Conservation (phyloP, 2,113 vertebrate genomes). For the Colossoma macropomum region DNA sequence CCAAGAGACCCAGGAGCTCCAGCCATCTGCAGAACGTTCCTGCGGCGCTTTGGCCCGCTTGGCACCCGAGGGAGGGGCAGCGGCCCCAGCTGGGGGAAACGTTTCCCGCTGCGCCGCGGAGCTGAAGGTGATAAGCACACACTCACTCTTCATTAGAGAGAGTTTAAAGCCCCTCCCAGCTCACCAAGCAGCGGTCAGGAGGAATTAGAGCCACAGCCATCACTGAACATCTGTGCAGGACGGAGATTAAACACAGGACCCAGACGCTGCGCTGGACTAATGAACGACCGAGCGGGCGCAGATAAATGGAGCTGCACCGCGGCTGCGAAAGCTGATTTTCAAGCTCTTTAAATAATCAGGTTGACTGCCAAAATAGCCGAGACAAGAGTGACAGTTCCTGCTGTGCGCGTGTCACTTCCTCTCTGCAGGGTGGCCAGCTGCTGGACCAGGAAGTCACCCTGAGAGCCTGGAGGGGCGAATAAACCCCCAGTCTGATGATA, state of each 20-base stretch:
- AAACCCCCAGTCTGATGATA: neutral
- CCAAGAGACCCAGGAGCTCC: neutral
- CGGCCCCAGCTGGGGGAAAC: neutral
- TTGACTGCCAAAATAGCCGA: conserved; percentile 13
- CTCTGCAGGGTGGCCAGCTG: neutral
- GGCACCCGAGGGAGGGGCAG: neutral
- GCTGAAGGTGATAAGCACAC: neutral
- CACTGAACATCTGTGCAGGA: conserved; percentile 5
- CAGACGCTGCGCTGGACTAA: conserved; percentile 18
- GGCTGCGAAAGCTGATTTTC: conserved; percentile 25
- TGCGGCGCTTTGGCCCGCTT: neutral
- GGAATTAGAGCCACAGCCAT: neutral
- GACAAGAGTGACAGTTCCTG: neutral
- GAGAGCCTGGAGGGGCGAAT: neutral
- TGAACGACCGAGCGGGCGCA: neutral
- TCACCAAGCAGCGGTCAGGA: neutral
- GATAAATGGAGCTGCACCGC: neutral
- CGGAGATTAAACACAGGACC: neutral
- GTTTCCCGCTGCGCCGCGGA: neutral
- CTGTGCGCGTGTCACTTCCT: conserved; percentile 19
- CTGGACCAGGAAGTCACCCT: conserved; percentile 20
- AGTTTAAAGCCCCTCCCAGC: neutral
- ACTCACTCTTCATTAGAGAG: neutral
- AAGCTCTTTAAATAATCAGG: conserved; percentile 34
- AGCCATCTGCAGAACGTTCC: neutral